These are phyloP conservation scores for Elysia chlorotica DNA, from an alignment of 1,140 invertebrate genomes.

Conservation along the genomic window DNA sequence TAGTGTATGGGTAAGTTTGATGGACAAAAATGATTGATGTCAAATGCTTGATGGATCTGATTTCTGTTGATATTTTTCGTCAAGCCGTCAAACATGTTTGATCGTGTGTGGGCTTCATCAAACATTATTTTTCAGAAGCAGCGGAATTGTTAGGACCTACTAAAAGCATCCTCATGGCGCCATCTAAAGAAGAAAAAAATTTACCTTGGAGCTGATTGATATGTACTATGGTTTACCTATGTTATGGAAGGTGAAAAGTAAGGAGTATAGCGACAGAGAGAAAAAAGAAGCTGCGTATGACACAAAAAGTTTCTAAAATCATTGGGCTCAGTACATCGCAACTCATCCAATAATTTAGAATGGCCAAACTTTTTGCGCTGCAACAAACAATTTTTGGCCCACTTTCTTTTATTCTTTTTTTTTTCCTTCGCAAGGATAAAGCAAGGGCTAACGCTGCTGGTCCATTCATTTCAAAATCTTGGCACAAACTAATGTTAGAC, in stretches of 20 bases:
- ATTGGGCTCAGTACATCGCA: background rate
- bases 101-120: constrained; percentile 2
- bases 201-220: background rate
- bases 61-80: constrained; percentile 9
- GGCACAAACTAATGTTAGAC: constrained; percentile 1
- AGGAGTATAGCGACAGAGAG: background rate
- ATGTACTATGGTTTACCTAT: background rate
- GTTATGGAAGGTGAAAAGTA: background rate
- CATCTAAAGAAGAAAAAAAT: constrained; percentile 6
- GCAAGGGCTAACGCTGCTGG: constrained; percentile 1
- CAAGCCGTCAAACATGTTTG: constrained; percentile 4
- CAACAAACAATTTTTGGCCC: constrained; percentile 2
- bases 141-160: background rate
- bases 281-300: constrained; percentile 2
- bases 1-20: constrained; percentile 6
- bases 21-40: background rate
- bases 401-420: background rate
- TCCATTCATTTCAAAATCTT: background rate
- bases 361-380: constrained; percentile 3
- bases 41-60: constrained; percentile 4
- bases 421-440: constrained; percentile 4
- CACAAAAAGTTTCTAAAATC: background rate
- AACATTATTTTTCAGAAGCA: background rate
- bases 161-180: background rate
- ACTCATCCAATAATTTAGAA: background rate